Base-by-base conservation (phyloP, 2,888 invertebrate genomes). In the Alcis repandata region DNA sequence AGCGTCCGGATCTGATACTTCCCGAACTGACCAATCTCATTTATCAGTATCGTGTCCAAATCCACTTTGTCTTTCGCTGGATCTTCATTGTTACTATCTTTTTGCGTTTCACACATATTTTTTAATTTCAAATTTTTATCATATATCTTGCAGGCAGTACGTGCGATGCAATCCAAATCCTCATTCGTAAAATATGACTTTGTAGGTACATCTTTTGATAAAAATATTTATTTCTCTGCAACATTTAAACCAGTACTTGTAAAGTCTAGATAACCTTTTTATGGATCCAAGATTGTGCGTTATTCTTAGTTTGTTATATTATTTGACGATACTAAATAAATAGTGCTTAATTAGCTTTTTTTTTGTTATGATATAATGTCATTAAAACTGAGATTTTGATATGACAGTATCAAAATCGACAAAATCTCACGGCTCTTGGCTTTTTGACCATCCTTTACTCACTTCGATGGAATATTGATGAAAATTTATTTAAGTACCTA, bases 11-110 rank as follows among this genome's bases (percentile, higher is more conserved):
- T 22, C 73, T 92, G 91, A 67, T 84, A 91, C 51, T 71, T 67
- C 0, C 91, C 91, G 63, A 90, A 86, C 75, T 90, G 87, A 0
- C 91, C 91, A n/a, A 90, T 78, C 69, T 91, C 92, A 19, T 87
- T 81, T 6, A 86, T 77, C 56, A 91, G 70, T 11, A 91, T 82
- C 2, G 79, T 78, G 56, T 91, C 91, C 70, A 91, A 49, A 36
- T 90, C 85, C 17, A 90, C 76, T 33, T 72, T 74, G 10, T 33
- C n/a, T 1, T 15, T 9, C 32, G 3, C 36, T 22, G 40, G 20
- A 27, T 19, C 33, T 4, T 53, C 38, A 27, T 3, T 9, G 0
- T 22, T 15, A 1, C 27, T 17, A 11, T 36, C 57, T 10, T 45
- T 46, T 38, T 38, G 15, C 19, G 38, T 45, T n/a, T 45, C 57